phyloP scores from a whole-genome alignment of 1,140 invertebrate genomes.

The Nymphalis io region DNA sequence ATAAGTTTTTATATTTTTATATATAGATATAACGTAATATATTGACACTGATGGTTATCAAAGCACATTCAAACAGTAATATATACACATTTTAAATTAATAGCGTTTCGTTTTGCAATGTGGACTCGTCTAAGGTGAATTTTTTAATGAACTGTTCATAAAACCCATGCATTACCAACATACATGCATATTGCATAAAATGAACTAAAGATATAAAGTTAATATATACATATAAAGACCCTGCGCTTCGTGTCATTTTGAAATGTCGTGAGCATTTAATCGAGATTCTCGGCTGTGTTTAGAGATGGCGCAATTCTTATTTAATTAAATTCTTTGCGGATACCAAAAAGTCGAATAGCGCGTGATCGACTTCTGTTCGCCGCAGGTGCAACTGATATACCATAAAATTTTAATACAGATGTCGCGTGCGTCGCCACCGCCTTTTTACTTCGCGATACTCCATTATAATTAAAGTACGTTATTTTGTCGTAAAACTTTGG shows the following conservation, averaged over 20 bases:
- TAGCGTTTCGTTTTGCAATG: too few relatives aligned
- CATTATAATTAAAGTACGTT: slow-evolving; percentile 78
- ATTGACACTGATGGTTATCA: too few relatives aligned
- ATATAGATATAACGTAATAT: too few relatives aligned
- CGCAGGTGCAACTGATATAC: slow-evolving; percentile 72
- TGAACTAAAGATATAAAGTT: too few relatives aligned
- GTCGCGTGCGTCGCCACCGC: slow-evolving; percentile 71
- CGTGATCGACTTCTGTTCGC: slow-evolving; percentile 54
- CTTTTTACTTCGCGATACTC: slow-evolving; percentile 69
- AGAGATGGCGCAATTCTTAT: slow-evolving; percentile 53
- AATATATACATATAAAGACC: neutral
- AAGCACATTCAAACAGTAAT: too few relatives aligned
- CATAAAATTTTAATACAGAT: slow-evolving; percentile 79
- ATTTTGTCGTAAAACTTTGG: slow-evolving; percentile 73
- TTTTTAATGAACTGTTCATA: too few relatives aligned
- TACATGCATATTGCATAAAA: too few relatives aligned
- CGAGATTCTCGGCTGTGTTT: slow-evolving; percentile 31
- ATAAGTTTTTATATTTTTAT: too few relatives aligned
- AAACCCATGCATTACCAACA: too few relatives aligned
- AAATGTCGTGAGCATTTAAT: slow-evolving; percentile 13
- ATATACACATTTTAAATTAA: too few relatives aligned
- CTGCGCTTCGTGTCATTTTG: slow-evolving; percentile 19
- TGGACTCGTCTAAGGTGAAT: too few relatives aligned
- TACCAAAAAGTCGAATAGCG: slow-evolving; percentile 48
- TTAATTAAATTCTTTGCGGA: slow-evolving; percentile 66